These are phyloP conservation scores for Pseudocheirus occidentalis DNA, from an alignment of 2,797 vertebrate genomes.

Conservation along the genomic window DNA sequence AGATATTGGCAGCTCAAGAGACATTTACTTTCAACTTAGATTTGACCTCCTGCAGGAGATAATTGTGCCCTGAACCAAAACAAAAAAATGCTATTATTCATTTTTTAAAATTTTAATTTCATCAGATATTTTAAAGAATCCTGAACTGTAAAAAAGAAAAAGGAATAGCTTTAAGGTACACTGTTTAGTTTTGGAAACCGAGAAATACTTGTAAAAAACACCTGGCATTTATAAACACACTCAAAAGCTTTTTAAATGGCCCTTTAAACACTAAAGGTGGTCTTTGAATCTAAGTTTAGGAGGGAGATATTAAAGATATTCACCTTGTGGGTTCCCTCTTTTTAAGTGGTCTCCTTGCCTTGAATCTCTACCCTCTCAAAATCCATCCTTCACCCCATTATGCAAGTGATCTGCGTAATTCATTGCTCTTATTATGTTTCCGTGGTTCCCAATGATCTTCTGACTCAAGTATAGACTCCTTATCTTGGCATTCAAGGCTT, in stretches of 20 bases:
- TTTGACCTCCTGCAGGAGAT: conserved; percentile 2
- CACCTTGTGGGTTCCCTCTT: background rate
- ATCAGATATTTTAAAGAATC: conserved; percentile 21
- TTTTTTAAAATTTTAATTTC: background rate
- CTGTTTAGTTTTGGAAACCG: background rate
- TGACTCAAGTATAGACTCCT: background rate
- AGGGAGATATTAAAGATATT: background rate
- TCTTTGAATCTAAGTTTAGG: background rate
- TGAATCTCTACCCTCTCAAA: background rate
- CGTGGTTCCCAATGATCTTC: background rate
- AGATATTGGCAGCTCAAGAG: background rate
- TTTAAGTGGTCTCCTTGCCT: background rate
- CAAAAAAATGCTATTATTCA: conserved; percentile 14
- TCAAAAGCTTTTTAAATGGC: background rate
- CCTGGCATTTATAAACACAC: background rate
- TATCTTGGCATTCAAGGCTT: background rate
- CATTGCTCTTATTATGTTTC: background rate
- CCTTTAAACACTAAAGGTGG: background rate
- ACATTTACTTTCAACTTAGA: conserved; percentile 41
- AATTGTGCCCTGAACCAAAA: background rate
- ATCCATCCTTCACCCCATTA: background rate
- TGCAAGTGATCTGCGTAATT: background rate
- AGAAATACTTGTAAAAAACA: background rate
- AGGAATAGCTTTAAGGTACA: background rate
- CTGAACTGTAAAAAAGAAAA: background rate